Percentiles rank a stretch among this genome's conserved stretches.
Evolutionary conservation across 2,113 vertebrate species (phyloP).

Genomic region (crab-eating macaque (Macaca fascicularis)): T2T-MFA8v1.1 NC_088379.1:154660501-154661000

Average conservation of each 20-base stretch:
- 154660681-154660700: not conserved
- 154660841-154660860: not conserved
- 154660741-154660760: not conserved
- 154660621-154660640: not conserved
- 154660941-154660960: not conserved
- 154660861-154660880: not conserved
- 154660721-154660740: not conserved
- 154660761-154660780: not conserved
- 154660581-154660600: not conserved
- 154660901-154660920: not conserved
- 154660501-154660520: not conserved
- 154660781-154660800: not conserved
- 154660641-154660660: not conserved
- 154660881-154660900: not conserved
- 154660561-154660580: not conserved
- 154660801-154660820: not conserved
- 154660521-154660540: not conserved
- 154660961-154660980: not conserved
- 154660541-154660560: not conserved
- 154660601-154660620: not conserved
- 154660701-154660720: not conserved
- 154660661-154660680: not conserved
- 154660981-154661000: not conserved
- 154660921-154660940: not conserved
- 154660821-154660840: not conserved